Evolutionary conservation across 2,888 invertebrate genomes (phyloP).

Genomic region (Cryptocheilus praepositus): DNA sequence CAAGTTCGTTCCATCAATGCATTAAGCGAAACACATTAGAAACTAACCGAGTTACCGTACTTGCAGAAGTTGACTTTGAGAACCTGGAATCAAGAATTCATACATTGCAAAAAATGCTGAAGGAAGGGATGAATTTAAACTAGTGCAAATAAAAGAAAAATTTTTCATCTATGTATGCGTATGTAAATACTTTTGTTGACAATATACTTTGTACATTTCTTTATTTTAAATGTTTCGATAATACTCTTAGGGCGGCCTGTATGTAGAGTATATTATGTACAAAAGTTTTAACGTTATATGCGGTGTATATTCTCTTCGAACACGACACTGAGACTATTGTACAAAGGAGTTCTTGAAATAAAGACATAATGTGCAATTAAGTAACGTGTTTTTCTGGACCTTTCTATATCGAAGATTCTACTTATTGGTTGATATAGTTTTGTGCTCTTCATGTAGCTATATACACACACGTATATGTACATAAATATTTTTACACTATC

Average conservation of each 20-base stretch:
- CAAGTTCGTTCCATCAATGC: slow-evolving; percentile 31
- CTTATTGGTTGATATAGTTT: too few relatives aligned
- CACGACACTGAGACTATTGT: background rate
- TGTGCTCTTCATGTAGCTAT: too few relatives aligned
- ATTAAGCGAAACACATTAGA: background rate
- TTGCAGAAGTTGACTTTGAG: slow-evolving; percentile 68
- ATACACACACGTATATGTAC: background rate
- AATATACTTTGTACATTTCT: too few relatives aligned
- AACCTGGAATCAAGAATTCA: slow-evolving; percentile 73
- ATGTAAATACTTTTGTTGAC: too few relatives aligned
- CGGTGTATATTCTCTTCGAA: background rate
- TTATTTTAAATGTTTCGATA: background rate
- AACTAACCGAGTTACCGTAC: slow-evolving; percentile 7
- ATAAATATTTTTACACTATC: slow-evolving; percentile 18
- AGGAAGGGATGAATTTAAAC: slow-evolving; percentile 64
- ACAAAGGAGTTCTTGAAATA: background rate
- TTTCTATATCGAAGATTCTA: too few relatives aligned
- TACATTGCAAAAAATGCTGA: slow-evolving; percentile 71
- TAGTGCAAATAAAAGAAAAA: slow-evolving; percentile 14
- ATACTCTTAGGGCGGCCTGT: background rate
- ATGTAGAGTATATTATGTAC: background rate
- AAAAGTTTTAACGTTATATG: background rate
- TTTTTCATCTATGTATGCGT: too few relatives aligned
- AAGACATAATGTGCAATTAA: background rate
- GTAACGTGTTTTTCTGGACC: too few relatives aligned